phyloP scores from a whole-genome alignment of 2,888 invertebrate genomes.

The Agrilus cyanescens region DNA sequence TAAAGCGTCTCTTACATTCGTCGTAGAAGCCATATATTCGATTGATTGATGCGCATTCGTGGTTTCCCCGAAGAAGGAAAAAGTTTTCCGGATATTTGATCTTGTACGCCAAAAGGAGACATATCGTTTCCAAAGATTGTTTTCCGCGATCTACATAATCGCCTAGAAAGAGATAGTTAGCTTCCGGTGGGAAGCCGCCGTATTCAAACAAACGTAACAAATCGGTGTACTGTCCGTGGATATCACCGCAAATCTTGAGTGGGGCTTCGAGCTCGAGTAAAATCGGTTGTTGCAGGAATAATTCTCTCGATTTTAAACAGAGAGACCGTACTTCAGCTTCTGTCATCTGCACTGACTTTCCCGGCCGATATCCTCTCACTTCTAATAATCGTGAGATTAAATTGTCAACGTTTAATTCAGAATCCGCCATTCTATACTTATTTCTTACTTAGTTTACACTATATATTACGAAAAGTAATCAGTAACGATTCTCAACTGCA shows the following conservation, averaged over 20 bases:
- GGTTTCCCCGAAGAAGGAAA: slow-evolving; percentile 88
- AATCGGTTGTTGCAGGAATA: slow-evolving; percentile 97
- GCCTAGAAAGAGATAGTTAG: slow-evolving; percentile 93
- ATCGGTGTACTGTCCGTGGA: slow-evolving; percentile 99
- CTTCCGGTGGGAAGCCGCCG: slow-evolving; percentile 98
- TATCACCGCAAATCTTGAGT: slow-evolving; percentile 98
- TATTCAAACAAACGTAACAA: slow-evolving; percentile 95
- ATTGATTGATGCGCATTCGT: slow-evolving; percentile 96
- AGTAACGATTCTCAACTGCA: no score
- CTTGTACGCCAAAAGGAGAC: slow-evolving; percentile 93
- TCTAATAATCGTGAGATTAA: slow-evolving; percentile 92
- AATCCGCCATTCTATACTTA: slow-evolving; percentile 33
- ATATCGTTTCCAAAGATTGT: slow-evolving; percentile 92
- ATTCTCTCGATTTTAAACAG: slow-evolving; percentile 94
- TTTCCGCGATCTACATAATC: slow-evolving; percentile 83
- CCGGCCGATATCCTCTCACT: slow-evolving; percentile 98
- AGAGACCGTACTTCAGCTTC: slow-evolving; percentile 95
- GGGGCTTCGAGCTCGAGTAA: slow-evolving; percentile 96
- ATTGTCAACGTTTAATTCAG: slow-evolving; percentile 91
- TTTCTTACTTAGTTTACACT: no score
- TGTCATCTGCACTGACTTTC: slow-evolving; percentile 96
- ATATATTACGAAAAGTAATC: no score
- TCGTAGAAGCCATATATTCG: slow-evolving; percentile 91
- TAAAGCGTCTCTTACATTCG: slow-evolving; percentile 72
- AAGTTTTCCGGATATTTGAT: slow-evolving; percentile 92